phyloP scores from a whole-genome alignment of 1,140 invertebrate genomes.

The Heliothis virescens region DNA sequence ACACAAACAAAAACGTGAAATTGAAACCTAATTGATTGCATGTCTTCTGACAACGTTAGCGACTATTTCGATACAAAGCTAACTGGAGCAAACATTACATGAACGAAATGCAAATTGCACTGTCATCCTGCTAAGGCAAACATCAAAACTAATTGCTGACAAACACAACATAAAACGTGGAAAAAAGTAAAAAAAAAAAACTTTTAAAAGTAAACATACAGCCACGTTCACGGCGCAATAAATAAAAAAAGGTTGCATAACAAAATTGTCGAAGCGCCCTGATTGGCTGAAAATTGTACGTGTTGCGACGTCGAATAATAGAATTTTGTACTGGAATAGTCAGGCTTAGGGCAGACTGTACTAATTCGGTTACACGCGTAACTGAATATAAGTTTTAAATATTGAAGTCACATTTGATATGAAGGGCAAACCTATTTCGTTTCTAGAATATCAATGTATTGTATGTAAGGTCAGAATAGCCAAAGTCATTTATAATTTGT shows the following conservation, averaged over 20 bases:
- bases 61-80: not conserved
- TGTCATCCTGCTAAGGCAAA: not conserved
- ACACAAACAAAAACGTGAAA: too few relatives aligned
- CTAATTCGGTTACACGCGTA: not conserved
- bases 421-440: not conserved
- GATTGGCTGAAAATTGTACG: slow-evolving; percentile 9
- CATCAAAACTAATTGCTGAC: slow-evolving; percentile 18
- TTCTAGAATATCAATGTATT: too few relatives aligned
- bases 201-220: slow-evolving; percentile 12
- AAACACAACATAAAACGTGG: not conserved
- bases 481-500: too few relatives aligned
- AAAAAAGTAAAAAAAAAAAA: slow-evolving; percentile 2
- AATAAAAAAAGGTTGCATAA: slow-evolving; percentile 20
- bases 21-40: not conserved
- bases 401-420: not conserved
- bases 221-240: not conserved
- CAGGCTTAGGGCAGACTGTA: not conserved
- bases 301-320: slow-evolving; percentile 18
- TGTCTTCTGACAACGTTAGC: not conserved
- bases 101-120: not conserved
- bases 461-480: too few relatives aligned
- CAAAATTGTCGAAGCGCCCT: slow-evolving; percentile 14
- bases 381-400: not conserved
- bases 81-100: not conserved
- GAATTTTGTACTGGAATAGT: slow-evolving; percentile 19